Evolutionary conservation across 2,113 vertebrate genomes (phyloP).

Genomic region (Noctilio leporinus): DNA sequence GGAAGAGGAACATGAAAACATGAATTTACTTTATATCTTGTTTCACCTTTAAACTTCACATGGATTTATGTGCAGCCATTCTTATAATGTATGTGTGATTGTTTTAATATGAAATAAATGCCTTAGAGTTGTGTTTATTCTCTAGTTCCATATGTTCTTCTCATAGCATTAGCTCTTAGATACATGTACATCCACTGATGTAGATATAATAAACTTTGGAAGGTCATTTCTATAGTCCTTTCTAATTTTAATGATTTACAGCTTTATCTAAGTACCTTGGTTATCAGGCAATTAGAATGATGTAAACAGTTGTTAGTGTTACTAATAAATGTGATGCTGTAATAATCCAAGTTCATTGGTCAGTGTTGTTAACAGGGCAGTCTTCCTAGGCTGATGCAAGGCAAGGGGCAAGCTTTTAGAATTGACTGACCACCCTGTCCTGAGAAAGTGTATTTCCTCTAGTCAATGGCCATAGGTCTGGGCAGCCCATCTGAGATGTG

Average conservation of each 20-base stretch:
- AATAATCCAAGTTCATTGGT: not conserved
- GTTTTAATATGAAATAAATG: not conserved
- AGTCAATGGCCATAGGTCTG: not conserved
- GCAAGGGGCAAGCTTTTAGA: not conserved
- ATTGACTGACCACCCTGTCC: not conserved
- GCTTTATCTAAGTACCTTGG: not conserved
- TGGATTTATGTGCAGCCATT: not conserved
- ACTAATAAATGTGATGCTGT: not conserved
- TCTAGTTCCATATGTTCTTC: not conserved
- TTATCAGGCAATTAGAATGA: not conserved
- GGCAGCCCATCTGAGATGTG: not conserved
- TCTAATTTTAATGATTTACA: not conserved
- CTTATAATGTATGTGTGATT: not conserved
- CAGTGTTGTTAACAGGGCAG: not conserved
- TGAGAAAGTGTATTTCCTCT: not conserved
- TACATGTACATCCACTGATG: not conserved
- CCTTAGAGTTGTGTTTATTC: not conserved
- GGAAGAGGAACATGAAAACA: not conserved
- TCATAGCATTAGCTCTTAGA: not conserved
- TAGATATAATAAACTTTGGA: not conserved
- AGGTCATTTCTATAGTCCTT: not conserved
- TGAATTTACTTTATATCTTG: not conserved
- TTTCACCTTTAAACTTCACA: not conserved
- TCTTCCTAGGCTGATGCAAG: not conserved
- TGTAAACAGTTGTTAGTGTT: not conserved